A percentile compares a stretch with the other conserved stretches of the same genome.
phyloP scores from a whole-genome alignment of 2,113 vertebrate genomes.

The Leptocoma aspasia region DNA sequence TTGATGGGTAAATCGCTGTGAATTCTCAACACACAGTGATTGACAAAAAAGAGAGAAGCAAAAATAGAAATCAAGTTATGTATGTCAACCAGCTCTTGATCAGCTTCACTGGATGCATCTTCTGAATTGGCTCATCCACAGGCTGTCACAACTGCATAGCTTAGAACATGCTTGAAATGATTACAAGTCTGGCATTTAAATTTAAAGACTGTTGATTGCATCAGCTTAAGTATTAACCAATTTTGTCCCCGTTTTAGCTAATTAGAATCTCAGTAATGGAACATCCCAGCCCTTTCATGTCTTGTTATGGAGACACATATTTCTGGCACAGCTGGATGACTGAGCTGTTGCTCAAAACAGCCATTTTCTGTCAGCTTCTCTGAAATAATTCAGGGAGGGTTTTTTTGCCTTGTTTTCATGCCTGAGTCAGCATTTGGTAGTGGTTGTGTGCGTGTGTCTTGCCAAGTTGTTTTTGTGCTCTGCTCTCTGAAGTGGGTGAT shows the following conservation, averaged over 20 bases:
- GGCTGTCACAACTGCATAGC: background rate
- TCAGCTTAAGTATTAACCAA: constrained; percentile 24
- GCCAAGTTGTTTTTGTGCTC: background rate
- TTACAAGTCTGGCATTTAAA: constrained; percentile 10
- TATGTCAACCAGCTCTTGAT: background rate
- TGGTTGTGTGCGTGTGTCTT: background rate
- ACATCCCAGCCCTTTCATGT: constrained; percentile 21
- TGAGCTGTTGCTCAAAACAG: background rate
- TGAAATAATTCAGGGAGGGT: background rate
- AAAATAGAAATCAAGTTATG: background rate
- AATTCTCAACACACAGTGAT: background rate
- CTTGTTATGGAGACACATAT: background rate
- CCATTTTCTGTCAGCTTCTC: background rate
- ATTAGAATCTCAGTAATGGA: constrained; percentile 23
- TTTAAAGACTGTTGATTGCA: constrained; percentile 2
- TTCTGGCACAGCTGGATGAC: constrained; percentile 17
- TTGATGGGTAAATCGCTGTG: background rate
- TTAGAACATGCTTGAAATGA: constrained; percentile 16
- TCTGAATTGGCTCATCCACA: background rate
- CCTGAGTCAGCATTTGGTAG: background rate
- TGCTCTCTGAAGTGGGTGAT: background rate
- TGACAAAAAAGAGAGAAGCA: background rate
- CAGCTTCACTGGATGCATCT: background rate
- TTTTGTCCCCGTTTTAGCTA: constrained; percentile 38
- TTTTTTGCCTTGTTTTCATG: background rate